Evolutionary conservation across 1,140 invertebrate species (phyloP).

Genomic region (Drosophila lowei): DNA sequence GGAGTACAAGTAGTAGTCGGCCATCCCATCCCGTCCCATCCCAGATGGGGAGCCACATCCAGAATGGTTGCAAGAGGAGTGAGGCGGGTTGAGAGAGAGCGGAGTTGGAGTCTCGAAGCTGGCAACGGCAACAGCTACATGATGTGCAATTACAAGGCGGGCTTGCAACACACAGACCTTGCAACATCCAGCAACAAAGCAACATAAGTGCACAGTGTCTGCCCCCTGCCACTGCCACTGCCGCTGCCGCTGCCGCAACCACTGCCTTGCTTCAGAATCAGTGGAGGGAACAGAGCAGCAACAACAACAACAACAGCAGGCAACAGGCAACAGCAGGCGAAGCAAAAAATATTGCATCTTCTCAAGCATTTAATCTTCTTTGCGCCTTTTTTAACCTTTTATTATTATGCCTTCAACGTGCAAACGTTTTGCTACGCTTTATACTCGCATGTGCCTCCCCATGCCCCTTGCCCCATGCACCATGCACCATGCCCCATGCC

Average conservation of each 20-base stretch:
- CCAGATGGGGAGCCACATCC: neutral
- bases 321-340: slow-evolving; percentile 46
- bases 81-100: neutral
- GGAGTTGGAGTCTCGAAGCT: slow-evolving; percentile 17
- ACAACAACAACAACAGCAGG: slow-evolving; percentile 17
- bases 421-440: slow-evolving; percentile 82
- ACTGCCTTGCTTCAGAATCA: slow-evolving; percentile 44
- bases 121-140: slow-evolving; percentile 76
- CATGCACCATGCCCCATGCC: slow-evolving; percentile 8
- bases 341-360: slow-evolving; percentile 80
- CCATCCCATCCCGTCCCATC: too few relatives aligned
- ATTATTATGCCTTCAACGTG: slow-evolving; percentile 82
- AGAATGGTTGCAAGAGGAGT: neutral
- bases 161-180: slow-evolving; percentile 47
- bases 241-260: slow-evolving; percentile 34
- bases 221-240: slow-evolving; percentile 30
- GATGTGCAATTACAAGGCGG: slow-evolving; percentile 81
- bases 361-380: slow-evolving; percentile 82
- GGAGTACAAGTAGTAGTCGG: neutral
- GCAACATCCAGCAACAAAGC: slow-evolving; percentile 52
- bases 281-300: slow-evolving; percentile 45
- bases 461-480: neutral
- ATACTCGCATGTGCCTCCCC: slow-evolving; percentile 28
- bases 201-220: slow-evolving; percentile 63
- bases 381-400: slow-evolving; percentile 82